Evolutionary conservation across 2,113 vertebrate genomes (phyloP).

Genomic region (Bufo gargarizans): DNA sequence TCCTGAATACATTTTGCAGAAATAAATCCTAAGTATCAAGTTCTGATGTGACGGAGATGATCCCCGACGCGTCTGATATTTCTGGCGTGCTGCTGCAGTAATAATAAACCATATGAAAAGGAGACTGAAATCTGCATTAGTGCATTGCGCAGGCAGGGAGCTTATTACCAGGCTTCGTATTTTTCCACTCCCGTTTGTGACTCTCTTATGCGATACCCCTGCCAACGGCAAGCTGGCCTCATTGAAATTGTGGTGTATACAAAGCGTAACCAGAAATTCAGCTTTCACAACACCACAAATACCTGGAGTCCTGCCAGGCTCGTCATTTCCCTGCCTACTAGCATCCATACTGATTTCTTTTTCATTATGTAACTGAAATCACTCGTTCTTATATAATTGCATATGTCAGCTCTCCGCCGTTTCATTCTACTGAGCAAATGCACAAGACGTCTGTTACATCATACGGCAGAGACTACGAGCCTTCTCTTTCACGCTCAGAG

Average conservation of each 20-base stretch:
- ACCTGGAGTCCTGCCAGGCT: conserved; percentile 49
- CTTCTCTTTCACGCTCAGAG: too few relatives aligned
- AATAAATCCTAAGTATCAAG: too few relatives aligned
- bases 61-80: not conserved
- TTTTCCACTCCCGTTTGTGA: not conserved
- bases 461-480: not conserved
- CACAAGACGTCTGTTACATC: conserved; percentile 4
- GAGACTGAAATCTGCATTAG: not conserved
- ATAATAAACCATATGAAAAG: not conserved
- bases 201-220: not conserved
- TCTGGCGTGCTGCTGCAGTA: not conserved
- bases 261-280: conserved; percentile 3
- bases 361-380: conserved; percentile 45
- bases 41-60: too few relatives aligned
- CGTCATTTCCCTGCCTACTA: not conserved
- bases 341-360: conserved; percentile 7
- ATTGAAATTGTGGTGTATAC: not conserved
- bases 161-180: not conserved
- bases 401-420: not conserved
- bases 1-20: too few relatives aligned
- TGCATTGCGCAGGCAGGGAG: not conserved
- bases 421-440: conserved; percentile 21
- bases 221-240: not conserved
- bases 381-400: conserved; percentile 4
- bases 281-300: conserved; percentile 1